Conservation (phyloP, 2,113 vertebrate genomes). For the Thalassarche chlororhynchos region DNA sequence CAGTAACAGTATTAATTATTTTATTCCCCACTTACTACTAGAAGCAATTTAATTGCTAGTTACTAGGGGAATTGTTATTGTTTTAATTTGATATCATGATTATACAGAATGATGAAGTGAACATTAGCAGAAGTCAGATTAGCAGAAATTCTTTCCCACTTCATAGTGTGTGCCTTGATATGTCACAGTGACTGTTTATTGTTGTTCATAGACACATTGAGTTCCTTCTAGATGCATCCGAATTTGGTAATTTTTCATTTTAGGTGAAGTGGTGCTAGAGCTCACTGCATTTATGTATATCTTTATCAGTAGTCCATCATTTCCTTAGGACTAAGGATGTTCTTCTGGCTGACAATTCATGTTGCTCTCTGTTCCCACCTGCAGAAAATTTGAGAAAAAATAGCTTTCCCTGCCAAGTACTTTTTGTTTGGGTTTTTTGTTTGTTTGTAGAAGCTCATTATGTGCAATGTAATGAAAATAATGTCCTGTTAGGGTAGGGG, state of each 20-base stretch:
- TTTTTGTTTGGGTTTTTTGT: neutral
- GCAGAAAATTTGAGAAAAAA: neutral
- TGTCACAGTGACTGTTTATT: neutral
- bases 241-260: neutral
- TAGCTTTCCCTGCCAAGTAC: neutral
- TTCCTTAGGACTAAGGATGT: neutral
- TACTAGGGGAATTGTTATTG: neutral
- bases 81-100: neutral
- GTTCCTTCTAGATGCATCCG: neutral
- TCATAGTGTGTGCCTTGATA: neutral
- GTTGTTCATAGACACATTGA: neutral
- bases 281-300: neutral
- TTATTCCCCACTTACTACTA: neutral
- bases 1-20: neutral
- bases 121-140: neutral
- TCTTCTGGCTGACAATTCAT: neutral
- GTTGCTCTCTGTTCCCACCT: neutral
- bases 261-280: neutral
- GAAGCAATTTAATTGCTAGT: neutral
- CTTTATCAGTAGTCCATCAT: neutral
- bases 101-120: neutral
- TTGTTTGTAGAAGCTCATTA: neutral
- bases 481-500: neutral
- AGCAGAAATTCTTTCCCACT: neutral
- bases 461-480: neutral